Base-by-base conservation (phyloP, 2,797 vertebrate species). In the Meda fulgida region DNA sequence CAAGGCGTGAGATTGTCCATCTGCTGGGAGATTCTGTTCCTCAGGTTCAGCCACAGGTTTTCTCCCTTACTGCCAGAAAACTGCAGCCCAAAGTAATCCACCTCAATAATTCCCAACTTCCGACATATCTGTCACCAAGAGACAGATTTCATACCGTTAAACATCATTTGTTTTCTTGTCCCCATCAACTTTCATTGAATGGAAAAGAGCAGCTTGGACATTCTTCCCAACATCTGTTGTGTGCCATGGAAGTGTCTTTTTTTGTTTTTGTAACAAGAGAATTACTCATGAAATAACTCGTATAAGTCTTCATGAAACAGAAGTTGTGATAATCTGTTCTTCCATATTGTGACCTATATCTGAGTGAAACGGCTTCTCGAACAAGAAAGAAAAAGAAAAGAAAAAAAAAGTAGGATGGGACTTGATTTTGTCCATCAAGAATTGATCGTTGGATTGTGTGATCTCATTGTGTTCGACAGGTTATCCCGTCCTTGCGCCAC, bases 71-170 rank as follows among this genome's bases (percentile, higher is more conserved):
- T 96, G 90, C 98, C 98, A 0, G 96, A 97, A 92, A 97, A 99
- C 91, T 99, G 98, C 90, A 99, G 96, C 87, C 98, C 98, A 87
- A 99, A 99, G 94, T 99, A 99, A 95, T 99, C 98, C 89, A 96
- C 97, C 92, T 99, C 98, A 90, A 99, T 99, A 89, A 99, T 97
- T 18, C 98, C 98, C 92, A 99, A 90, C 92, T 97, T 96, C 82
- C 97, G 94, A 94, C 98, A 99, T 91, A 99, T 98, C 98, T 99
- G 92, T 71, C 3, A 77, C 3, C 71, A 7, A 38, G 21, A n/a
- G 10, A 3, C 0, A 38, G 1, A 48, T 23, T 46, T 80, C 2
- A 31, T 55, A 1, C 31, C 7, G 40, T 81, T n/a, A 48, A 66
- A 75, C 38, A 55, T 13, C 2, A 55, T 58, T n/a, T 1, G 3